Evolutionary conservation across 2,888 invertebrate genomes (phyloP).

Genomic region (Terebella lapidaria): DNA sequence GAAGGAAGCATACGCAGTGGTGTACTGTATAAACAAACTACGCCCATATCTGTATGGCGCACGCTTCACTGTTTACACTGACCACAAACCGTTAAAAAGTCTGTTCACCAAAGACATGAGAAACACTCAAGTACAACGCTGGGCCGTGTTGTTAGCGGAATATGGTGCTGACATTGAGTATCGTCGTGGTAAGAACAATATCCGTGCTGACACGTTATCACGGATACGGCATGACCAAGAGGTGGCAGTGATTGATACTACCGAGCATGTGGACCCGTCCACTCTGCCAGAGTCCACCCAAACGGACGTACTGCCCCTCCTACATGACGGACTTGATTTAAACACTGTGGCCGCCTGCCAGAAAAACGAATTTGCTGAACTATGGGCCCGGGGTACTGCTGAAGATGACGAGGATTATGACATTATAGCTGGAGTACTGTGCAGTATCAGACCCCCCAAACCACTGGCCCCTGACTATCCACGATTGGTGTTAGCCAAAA

Average conservation of each 20-base stretch:
- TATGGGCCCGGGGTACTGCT: neutral
- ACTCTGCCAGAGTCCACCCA: neutral
- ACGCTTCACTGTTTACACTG: constrained; percentile 9
- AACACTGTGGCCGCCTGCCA: neutral
- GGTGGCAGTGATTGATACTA: neutral
- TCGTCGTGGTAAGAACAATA: no score
- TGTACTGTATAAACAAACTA: neutral
- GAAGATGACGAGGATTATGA: constrained; percentile 3
- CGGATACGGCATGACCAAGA: neutral
- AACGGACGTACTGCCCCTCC: neutral
- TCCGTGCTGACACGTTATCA: no score
- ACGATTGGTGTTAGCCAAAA: constrained; percentile 2
- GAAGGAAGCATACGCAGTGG: constrained; percentile 8
- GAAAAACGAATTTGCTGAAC: neutral
- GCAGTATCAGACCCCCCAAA: neutral
- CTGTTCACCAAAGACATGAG: constrained; percentile 5
- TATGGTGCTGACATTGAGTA: no score
- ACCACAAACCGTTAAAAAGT: constrained; percentile 7
- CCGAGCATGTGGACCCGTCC: neutral
- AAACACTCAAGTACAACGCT: constrained; percentile 9
- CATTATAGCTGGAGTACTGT: neutral
- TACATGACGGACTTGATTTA: neutral
- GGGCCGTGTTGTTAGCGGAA: constrained; percentile 5
- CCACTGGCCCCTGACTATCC: constrained; percentile 2
- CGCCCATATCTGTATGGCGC: constrained; percentile 4